Evolutionary conservation across 2,797 vertebrate genomes (phyloP), one percentile per base, ranked within the genome.

Genomic region (Tapirus indicus): DNA sequence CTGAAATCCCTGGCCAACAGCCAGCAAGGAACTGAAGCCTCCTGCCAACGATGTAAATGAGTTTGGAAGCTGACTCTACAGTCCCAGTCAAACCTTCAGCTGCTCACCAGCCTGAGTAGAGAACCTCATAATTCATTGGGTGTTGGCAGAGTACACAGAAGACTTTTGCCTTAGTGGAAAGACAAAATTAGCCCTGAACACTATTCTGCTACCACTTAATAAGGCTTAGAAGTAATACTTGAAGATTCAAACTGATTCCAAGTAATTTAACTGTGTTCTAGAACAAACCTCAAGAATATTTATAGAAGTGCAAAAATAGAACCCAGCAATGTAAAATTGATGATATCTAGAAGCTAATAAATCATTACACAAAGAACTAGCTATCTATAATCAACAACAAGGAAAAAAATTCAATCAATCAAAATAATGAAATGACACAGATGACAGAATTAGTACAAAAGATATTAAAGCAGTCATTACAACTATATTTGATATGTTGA

Each of bases 381-480:
- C 56, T 79, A 60, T 79, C n/a, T 85, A 29, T 69, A 91, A 56
- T 29, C 4, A 21, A 71, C 58, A 69, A 58, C 32, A 72, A 77
- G 44, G 7, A 49, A 44, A 78, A 82, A 54, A 44, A 14, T 21
- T 38, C 12, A 78, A 44, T 62, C 35, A 38, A n/a, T 25, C 5
- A 95, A 96, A 75, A 92, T 52, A 78, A 89, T 94, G 14, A 92
- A 79, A 54, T 79, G 74, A 77, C n/a, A 86, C 1, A 62, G 18
- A 56, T 58, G 20, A 85, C 3, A 32, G 41, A 95, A 82, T 80
- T 80, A 74, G 4, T 88, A 79, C 2, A 83, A 82, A 75, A 85
- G 38, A 66, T 4, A 52, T 47, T 62, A 62, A 82, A 90, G 16
- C 12, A 82, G 21, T 58, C 27, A 4, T 66, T 58, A 72, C 20